Conservation (phyloP, 2,888 invertebrate genomes). For the Spatulosminthurus flaviceps region DNA sequence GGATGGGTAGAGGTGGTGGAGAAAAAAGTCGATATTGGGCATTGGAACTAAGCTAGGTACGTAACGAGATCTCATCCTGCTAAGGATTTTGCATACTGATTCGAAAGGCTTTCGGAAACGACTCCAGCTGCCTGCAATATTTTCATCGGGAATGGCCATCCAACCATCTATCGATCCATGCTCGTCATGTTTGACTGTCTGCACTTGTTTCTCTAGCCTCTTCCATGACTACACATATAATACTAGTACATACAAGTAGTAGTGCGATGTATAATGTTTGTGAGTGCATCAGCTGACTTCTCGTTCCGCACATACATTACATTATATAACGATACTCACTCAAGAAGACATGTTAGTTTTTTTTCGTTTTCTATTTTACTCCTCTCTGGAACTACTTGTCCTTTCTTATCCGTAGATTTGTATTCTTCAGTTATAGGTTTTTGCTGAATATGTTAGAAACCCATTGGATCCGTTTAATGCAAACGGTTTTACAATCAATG, state of each 20-base stretch:
- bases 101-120: slow-evolving; percentile 52
- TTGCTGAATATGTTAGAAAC: slow-evolving; percentile 19
- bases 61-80: slow-evolving; percentile 61
- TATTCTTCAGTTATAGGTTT: slow-evolving; percentile 21
- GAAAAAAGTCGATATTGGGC: slow-evolving; percentile 44
- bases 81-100: slow-evolving; percentile 62
- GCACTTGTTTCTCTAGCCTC: slow-evolving; percentile 45
- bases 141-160: slow-evolving; percentile 53
- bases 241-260: slow-evolving; percentile 22
- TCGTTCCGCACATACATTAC: slow-evolving; percentile 33
- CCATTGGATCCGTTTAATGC: slow-evolving; percentile 43
- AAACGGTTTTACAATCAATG: slow-evolving; percentile 53
- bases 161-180: slow-evolving; percentile 50
- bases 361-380: slow-evolving; percentile 32
- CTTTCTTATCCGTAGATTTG: slow-evolving; percentile 30
- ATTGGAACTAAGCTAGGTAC: slow-evolving; percentile 36
- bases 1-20: slow-evolving; percentile 31
- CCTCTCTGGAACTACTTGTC: slow-evolving; percentile 20
- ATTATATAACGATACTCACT: slow-evolving; percentile 38
- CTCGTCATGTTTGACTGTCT: slow-evolving; percentile 45
- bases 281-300: slow-evolving; percentile 28
- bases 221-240: slow-evolving; percentile 44
- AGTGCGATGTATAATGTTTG: slow-evolving; percentile 30
- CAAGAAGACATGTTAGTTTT: slow-evolving; percentile 37
- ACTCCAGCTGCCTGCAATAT: slow-evolving; percentile 52